Base-by-base conservation (phyloP, 1,140 invertebrate genomes). In the Neodiprion virginianus region DNA sequence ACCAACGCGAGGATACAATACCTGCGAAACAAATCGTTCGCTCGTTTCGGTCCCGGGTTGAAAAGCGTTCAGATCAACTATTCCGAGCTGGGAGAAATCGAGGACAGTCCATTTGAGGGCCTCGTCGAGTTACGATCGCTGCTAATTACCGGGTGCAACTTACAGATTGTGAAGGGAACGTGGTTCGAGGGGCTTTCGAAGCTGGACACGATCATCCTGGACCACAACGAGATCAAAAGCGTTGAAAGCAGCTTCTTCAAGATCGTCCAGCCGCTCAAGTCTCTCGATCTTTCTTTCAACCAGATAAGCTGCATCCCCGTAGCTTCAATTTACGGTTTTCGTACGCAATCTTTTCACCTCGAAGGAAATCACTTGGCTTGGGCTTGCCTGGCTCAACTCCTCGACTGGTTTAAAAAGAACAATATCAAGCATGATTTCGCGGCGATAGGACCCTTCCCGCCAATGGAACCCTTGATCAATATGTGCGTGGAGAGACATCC, bases 161-260 rank as follows among this genome's bases (percentile, higher is more conserved):
- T 78, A 10, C 75, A 69, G 1, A 50, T 17, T 47, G 12, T 78
- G 2, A 76, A 78, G n/a, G 66, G 74, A 5, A n/a, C 47, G 2
- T 78, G 77, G 77, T 78, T 78, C 67, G 69, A 70, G 47, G 71
- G 75, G 12, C 70, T 67, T 9, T 14, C 72, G 0, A 78, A 74
- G 7, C 49, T 78, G 1, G 17, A 74, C 1, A 72, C 71, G 14
- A 53, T 78, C 5, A 74, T 72, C 14, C 21, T 78, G 9, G 21
- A 48, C 7, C 21, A 72, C 50, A 78, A 78, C 23, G 66, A 49
- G 7, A 73, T 77, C 11, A 53, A 48, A 7, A 40, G 47, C 8
- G 12, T 77, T 12, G 76, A 77, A 48, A 5, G 71, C 10, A 74
- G 73, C 0, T 75, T 75, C 21, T 61, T 78, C 4, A 72, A 69